phyloP scores from a whole-genome alignment of 1,140 invertebrate species.

The Heliothis virescens region DNA sequence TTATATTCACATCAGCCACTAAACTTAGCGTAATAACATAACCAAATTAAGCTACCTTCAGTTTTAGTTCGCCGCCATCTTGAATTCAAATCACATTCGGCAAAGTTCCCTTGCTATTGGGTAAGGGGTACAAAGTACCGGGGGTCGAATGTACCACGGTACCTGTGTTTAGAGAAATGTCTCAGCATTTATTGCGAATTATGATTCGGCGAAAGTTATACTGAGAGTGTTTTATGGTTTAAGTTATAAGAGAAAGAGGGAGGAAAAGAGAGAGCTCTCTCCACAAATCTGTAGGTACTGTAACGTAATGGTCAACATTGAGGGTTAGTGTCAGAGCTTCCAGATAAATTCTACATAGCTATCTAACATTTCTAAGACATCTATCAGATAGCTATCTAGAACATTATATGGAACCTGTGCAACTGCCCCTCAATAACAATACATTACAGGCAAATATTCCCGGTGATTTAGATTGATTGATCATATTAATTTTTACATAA shows the following conservation, averaged over 20 bases:
- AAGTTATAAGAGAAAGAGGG: constrained; percentile 1
- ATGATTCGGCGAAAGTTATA: constrained; percentile 48
- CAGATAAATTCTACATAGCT: no score
- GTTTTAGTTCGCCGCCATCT: constrained; percentile 25
- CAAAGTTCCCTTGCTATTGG: constrained; percentile 2
- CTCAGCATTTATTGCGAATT: constrained; percentile 45
- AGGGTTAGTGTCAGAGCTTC: no score
- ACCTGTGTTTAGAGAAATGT: constrained; percentile 47
- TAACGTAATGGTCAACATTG: no score
- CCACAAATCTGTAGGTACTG: not conserved
- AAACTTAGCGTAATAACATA: constrained; percentile 36
- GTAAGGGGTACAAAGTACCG: not conserved
- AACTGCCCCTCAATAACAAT: no score
- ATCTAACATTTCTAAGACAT: no score
- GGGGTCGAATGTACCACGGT: constrained; percentile 10
- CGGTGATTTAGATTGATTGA: no score
- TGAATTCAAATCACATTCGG: constrained; percentile 30
- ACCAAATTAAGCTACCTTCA: constrained; percentile 40
- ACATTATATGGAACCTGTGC: no score
- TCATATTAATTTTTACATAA: no score
- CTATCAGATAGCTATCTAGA: no score
- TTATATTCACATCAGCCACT: constrained; percentile 37
- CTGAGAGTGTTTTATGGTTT: not conserved
- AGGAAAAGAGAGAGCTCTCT: not conserved
- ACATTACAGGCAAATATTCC: no score